phyloP scores from a whole-genome alignment of 2,113 vertebrate genomes.

The Hippocampus zosterae region DNA sequence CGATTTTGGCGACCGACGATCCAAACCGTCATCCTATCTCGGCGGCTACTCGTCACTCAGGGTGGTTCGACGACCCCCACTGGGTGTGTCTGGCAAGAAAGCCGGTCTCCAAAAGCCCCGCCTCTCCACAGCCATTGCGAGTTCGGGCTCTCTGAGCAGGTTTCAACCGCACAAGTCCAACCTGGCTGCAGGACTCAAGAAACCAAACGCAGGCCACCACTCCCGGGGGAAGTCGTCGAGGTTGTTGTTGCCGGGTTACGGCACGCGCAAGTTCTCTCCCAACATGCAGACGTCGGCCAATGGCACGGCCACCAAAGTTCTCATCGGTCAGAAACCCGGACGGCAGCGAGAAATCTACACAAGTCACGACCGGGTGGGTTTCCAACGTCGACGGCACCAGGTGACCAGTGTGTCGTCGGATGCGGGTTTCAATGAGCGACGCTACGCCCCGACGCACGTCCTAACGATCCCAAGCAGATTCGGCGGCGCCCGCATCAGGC shows the following conservation, averaged over 20 bases:
- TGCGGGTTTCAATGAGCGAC: neutral
- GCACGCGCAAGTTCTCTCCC: neutral
- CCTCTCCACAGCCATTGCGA: conserved; percentile 4
- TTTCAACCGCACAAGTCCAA: neutral
- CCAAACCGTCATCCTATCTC: neutral
- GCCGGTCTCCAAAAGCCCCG: neutral
- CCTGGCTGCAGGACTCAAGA: neutral
- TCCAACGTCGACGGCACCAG: neutral
- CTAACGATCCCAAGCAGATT: conserved; percentile 18
- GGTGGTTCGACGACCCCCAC: neutral
- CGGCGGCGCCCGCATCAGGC: conserved; percentile 36
- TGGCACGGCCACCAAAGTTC: neutral
- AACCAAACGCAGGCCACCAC: too few relatives aligned
- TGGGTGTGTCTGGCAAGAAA: neutral
- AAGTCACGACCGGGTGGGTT: neutral
- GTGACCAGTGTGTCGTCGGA: neutral
- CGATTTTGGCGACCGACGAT: neutral
- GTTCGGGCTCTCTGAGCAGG: conserved; percentile 1
- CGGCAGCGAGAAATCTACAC: neutral
- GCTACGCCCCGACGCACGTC: neutral
- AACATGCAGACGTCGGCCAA: conserved; percentile 3
- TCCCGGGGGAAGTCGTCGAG: neutral
- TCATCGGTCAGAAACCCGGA: neutral
- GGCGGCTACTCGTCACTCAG: neutral
- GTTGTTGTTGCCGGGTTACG: neutral